A percentile compares a stretch with the other conserved stretches of the same genome.
These are phyloP conservation scores for Aplochiton taeniatus DNA, from an alignment of 2,797 vertebrate genomes.

Conservation along the genomic window DNA sequence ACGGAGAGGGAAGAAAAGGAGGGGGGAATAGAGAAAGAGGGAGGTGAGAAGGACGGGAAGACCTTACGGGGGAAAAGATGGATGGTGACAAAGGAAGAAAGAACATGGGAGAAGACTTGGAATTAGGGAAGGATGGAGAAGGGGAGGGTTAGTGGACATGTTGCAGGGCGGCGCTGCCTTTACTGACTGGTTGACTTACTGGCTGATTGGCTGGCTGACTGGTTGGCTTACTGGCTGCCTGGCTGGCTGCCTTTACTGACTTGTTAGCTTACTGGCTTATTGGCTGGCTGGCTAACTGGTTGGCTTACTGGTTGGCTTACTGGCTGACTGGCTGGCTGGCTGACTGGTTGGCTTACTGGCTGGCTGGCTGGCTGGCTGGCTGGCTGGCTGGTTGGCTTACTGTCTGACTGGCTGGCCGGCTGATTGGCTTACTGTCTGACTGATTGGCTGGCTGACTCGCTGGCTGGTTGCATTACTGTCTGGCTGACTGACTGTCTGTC, in stretches of 20 bases:
- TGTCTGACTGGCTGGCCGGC: background rate
- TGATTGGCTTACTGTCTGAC: background rate
- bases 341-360: no score
- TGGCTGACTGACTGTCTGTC: constrained; percentile 63
- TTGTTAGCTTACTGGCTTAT: no score
- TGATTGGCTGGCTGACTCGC: no score
- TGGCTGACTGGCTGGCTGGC: no score
- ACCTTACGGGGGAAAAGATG: constrained; percentile 40
- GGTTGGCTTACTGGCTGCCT: no score
- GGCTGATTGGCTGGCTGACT: background rate
- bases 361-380: no score
- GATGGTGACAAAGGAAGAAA: constrained; percentile 32
- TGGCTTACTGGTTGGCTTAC: no score
- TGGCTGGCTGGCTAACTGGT: no score
- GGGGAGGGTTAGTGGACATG: constrained; percentile 4
- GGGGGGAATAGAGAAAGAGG: constrained; percentile 14
- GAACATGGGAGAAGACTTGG: constrained; percentile 7
- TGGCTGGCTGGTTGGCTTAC: background rate
- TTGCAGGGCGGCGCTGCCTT: constrained; percentile 68
- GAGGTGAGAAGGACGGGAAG: background rate
- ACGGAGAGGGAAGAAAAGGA: constrained; percentile 60
- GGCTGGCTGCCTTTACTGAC: no score
- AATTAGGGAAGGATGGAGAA: constrained; percentile 20
- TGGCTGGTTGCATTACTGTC: no score
- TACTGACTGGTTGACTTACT: background rate